Evolutionary conservation across 1,140 invertebrate species (phyloP), one percentile per base, ranked within the genome.

Genomic region (Ceratina calcarata): DNA sequence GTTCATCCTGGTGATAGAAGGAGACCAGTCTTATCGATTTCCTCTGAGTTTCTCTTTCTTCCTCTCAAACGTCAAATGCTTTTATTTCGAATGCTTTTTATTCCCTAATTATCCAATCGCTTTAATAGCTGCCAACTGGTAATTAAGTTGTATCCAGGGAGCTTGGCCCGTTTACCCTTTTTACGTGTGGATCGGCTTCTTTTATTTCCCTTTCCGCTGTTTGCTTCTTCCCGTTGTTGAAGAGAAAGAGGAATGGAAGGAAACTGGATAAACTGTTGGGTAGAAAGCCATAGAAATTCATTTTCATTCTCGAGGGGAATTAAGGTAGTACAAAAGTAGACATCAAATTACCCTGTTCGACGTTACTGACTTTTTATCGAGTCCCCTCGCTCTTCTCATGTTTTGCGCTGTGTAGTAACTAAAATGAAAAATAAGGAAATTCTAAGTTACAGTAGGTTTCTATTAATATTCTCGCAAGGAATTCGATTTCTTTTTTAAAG

Each of bases 271-370:
- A 79, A 73, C 69, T 72, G 51, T 64, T 22, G 64, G 51, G 18
- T 27, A 72, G 70, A 24, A 55, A 60, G 37, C 55, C 64, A 8
- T 76, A 53, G 72, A 73, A 68, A 75, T 76, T 62, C 65, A 75
- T 80, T 69, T 80, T 49, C 78, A 80, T 80, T 62, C 72, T 80
- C 78, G 78, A 80, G 78, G 78, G 64, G 78, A 73, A 79, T 79
- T 73, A 79, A 79, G 53, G 13, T 55, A 27, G 15, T 2, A n/a
- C 37, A 51, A 76, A 80, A 51, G 49, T 53, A 53, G 7, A 27
- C 61, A 18, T 66, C 37, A 70, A 74, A 73, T 74, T 55, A 62
- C 49, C 24, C 37, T 45, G 24, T 57, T 74, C 61, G 45, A n/a
- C 58, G 51, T 12, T 32, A n/a, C 24, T 1, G 24, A 60, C 49